A percentile compares a stretch with the other conserved stretches of the same genome.
Conservation (phyloP, 2,113 vertebrate species). For the Athene cunicularia region DNA sequence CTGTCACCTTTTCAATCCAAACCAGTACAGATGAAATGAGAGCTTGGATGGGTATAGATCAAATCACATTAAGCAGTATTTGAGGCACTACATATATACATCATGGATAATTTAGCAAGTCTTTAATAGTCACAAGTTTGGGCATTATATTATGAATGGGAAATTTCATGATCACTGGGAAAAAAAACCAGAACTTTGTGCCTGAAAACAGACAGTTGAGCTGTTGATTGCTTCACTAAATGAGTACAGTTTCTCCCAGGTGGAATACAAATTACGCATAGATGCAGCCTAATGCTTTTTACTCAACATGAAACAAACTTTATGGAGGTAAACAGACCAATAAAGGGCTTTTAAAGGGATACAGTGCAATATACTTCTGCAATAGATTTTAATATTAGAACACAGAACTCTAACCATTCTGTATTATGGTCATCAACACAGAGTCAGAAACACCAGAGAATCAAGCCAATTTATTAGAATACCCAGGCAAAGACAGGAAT, state of each 20-base stretch:
- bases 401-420: not conserved
- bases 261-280: slow-evolving; percentile 27
- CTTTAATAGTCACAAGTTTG: not conserved
- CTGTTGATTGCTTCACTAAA: not conserved
- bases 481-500: not conserved
- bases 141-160: not conserved
- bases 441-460: not conserved
- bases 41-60: not conserved
- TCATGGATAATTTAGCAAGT: not conserved
- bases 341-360: not conserved
- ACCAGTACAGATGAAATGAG: not conserved
- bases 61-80: not conserved
- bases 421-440: not conserved
- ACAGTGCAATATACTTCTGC: not conserved
- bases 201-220: not conserved
- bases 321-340: slow-evolving; percentile 35
- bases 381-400: slow-evolving; percentile 5
- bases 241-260: slow-evolving; percentile 21
- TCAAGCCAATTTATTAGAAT: not conserved
- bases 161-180: not conserved
- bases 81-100: not conserved
- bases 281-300: slow-evolving; percentile 45
- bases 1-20: not conserved
- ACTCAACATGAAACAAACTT: slow-evolving; percentile 24
- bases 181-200: not conserved